Base-by-base conservation (phyloP, 2,888 invertebrate species). In the Drosophila longiperda region DNA sequence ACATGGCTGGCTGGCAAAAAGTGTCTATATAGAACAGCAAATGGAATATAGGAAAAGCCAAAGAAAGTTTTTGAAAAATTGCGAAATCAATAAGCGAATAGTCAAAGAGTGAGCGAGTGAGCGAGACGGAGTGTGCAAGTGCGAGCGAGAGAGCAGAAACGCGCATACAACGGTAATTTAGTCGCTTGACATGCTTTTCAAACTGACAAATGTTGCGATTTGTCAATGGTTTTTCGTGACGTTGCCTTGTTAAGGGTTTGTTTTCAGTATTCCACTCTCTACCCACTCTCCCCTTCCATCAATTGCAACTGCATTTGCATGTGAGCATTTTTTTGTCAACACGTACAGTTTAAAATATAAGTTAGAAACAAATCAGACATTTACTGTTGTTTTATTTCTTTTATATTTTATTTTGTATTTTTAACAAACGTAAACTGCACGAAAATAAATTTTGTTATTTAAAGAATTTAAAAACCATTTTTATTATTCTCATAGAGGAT, bases 101-200 rank as follows among this genome's bases (percentile, higher is more conserved):
- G 33, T 55, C 45, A 59, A n/a, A 23, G 8, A 32, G 23, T 29
- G 5, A 0, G 26, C 26, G 26, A 26, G 26, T 6, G 1, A 40
- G n/a, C 20, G 26, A 36, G 11, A 38, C 23, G 34, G 7, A 40
- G 38, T 20, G 34, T 42, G 42, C 11, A 23, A 9, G 42, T 33
- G 38, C n/a, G 45, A 60, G 33, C 7, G 23, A 40, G 11, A 20
- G 8, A 55, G 45, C 20, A 34, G 23, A 26, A 42, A 20, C 45
- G n/a, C 53, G 55, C 34, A 57, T 64, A 86, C 88, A 86, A 75
- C 73, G 82, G 82, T 82, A 82, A 89, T 82, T 85, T 84, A 87
- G 77, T 86, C 89, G 82, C 87, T 75, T 90, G 86, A 86, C 89
- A 81, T 81, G 81, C 69, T 81, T 89, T 78, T 78, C 78, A 69